Evolutionary conservation across 2,888 invertebrate species (phyloP), one percentile per base, ranked within the genome.

Genomic region (Physocephala rufipes): DNA sequence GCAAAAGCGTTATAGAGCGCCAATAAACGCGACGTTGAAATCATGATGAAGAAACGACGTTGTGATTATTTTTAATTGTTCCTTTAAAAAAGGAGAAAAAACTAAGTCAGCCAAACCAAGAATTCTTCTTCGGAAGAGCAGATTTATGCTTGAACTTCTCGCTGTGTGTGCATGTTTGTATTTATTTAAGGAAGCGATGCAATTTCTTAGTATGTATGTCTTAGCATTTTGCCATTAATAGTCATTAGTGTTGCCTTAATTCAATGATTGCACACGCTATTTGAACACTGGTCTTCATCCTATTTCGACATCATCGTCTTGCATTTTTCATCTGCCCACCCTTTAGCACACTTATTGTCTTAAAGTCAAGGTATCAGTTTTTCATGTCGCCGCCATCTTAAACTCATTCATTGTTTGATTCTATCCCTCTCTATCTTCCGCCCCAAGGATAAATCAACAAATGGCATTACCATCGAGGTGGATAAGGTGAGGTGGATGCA

Each of bases 221-320:
- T 62, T 68, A 62, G 49, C 61, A 62, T 61, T 53, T 24, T 16
- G 49, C 61, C 67, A 67, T 67, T 67, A 67, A 67, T 67, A 59
- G 61, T 30, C 68, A 68, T 68, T 68, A 62, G 61, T 24, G n/a
- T 67, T 68, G 49, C n/a, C 51, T 68, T 61, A 68, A 62, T 62
- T 68, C 68, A 68, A 68, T 68, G 62, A 68, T 68, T 61, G 68
- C 68, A 36, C 36, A n/a, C n/a, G n/a, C n/a, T 24, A 49, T 49
- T 67, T 19, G 45, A 24, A 45, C 47, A n/a, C 15, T 28, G 15
- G n/a, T 28, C n/a, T 7, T 7, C 15, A n/a, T 12, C 3, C 19
- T 15, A n/a, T n/a, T n/a, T n/a, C 19, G n/a, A n/a, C 49, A 15
- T 49, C n/a, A n/a, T 49, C 19, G 12, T 21, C 53, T 21, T 21